Evolutionary conservation across 2,113 vertebrate genomes (phyloP).

Genomic region (Carollia perspicillata): DNA sequence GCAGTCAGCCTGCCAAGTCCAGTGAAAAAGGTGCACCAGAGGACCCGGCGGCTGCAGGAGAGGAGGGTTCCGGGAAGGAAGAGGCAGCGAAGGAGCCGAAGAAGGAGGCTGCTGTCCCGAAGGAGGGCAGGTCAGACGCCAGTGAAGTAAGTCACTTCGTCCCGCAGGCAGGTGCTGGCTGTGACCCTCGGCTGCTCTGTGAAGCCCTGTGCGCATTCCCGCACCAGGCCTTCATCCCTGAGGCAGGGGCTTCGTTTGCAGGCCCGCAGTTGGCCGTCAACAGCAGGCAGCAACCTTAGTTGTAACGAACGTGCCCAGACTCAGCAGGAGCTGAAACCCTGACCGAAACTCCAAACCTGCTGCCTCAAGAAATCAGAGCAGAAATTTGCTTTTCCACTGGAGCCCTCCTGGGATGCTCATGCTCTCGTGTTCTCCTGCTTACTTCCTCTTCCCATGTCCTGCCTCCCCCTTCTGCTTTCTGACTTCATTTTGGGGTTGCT

Average conservation of each 20-base stretch:
- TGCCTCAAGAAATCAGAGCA: background rate
- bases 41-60: background rate
- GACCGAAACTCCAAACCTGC: background rate
- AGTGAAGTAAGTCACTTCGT: slow-evolving; percentile 64
- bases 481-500: background rate
- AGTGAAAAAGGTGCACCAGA: background rate
- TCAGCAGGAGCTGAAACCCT: slow-evolving; percentile 35
- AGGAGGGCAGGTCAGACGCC: slow-evolving; percentile 47
- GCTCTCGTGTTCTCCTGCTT: background rate
- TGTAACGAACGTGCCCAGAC: background rate
- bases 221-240: background rate
- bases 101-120: slow-evolving; percentile 42
- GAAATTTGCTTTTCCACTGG: background rate
- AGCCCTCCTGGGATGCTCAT: background rate
- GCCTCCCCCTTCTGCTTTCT: background rate
- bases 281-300: background rate
- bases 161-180: background rate
- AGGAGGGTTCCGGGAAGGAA: slow-evolving; percentile 50
- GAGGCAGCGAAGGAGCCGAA: background rate
- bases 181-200: background rate
- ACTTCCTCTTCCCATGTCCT: background rate
- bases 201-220: background rate
- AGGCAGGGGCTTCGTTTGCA: accelerated
- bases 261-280: background rate
- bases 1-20: background rate